These are phyloP conservation scores for Melanotaenia maccullochi DNA, from an alignment of 2,797 vertebrate species.

Conservation along the genomic window DNA sequence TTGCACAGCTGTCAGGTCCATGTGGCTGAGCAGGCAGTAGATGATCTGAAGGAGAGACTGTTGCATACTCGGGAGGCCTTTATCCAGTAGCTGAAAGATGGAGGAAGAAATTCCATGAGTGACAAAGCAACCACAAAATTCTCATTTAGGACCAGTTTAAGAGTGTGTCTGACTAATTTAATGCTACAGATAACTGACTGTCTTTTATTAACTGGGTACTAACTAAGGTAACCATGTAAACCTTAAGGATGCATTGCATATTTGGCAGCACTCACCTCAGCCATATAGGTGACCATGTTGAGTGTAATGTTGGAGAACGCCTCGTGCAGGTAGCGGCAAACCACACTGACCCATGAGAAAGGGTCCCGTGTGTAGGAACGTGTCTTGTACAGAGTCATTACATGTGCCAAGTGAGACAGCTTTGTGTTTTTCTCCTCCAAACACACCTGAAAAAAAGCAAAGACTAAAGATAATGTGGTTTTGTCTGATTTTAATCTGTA, in stretches of 20 bases:
- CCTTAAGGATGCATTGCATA: not conserved
- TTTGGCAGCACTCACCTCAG: slow-evolving; percentile 84
- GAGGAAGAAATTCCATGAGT: slow-evolving; percentile 13
- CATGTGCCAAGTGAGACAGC: slow-evolving; percentile 95
- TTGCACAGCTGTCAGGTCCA: slow-evolving; percentile 93
- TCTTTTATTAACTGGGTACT: not conserved
- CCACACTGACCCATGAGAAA: slow-evolving; percentile 96
- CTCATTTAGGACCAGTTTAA: not conserved
- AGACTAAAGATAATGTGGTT: not conserved
- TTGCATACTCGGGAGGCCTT: slow-evolving; percentile 96
- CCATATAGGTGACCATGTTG: slow-evolving; percentile 96
- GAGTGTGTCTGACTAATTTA: not conserved
- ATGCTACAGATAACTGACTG: not conserved
- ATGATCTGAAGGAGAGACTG: slow-evolving; percentile 97
- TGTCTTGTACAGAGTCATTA: slow-evolving; percentile 98
- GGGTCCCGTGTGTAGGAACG: slow-evolving; percentile 97
- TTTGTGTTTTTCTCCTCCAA: slow-evolving; percentile 96
- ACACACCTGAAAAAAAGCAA: slow-evolving; percentile 87
- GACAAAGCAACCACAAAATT: slow-evolving; percentile 5
- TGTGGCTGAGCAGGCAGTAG: slow-evolving; percentile 96
- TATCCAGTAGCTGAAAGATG: slow-evolving; percentile 89
- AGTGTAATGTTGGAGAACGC: slow-evolving; percentile 94
- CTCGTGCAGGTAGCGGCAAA: slow-evolving; percentile 97
- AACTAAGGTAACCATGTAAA: not conserved
- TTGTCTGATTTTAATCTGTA: not conserved